Evolutionary conservation across 2,797 vertebrate genomes (phyloP).

Genomic region (Xiphorhynchus erythropygius): DNA sequence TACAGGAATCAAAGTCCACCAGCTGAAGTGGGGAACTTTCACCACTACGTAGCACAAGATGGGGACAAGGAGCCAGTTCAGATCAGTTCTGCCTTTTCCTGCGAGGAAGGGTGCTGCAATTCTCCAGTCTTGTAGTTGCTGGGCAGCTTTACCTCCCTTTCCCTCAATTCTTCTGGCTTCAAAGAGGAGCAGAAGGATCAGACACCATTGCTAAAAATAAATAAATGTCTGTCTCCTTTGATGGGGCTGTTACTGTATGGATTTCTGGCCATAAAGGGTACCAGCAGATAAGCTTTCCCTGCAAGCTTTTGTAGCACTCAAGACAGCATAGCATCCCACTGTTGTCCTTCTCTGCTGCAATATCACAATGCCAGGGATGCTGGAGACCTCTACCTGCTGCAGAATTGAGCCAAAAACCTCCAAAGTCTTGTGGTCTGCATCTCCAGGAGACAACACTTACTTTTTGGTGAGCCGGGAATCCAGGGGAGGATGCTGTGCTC

Average conservation of each 20-base stretch:
- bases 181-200: not conserved
- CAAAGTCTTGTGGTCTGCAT: rapidly evolving
- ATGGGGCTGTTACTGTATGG: not conserved
- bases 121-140: not conserved
- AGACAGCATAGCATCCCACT: not conserved
- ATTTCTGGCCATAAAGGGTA: not conserved
- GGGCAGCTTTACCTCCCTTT: not conserved
- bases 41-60: rapidly evolving
- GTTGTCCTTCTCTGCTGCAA: not conserved
- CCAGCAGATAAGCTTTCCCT: not conserved
- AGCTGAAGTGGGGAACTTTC: not conserved
- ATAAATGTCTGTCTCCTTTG: not conserved
- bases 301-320: not conserved
- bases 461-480: conserved; percentile 89
- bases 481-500: conserved; percentile 95
- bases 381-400: not conserved
- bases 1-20: conserved; percentile 26
- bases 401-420: not conserved
- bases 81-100: not conserved
- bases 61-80: not conserved
- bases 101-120: not conserved
- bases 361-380: not conserved
- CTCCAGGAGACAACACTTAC: conserved; percentile 79
- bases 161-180: not conserved
- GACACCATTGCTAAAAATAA: not conserved